Evolutionary conservation across 2,888 invertebrate genomes (phyloP), one percentile per base, ranked within the genome.

Genomic region (Pseudolycoriella hygida): DNA sequence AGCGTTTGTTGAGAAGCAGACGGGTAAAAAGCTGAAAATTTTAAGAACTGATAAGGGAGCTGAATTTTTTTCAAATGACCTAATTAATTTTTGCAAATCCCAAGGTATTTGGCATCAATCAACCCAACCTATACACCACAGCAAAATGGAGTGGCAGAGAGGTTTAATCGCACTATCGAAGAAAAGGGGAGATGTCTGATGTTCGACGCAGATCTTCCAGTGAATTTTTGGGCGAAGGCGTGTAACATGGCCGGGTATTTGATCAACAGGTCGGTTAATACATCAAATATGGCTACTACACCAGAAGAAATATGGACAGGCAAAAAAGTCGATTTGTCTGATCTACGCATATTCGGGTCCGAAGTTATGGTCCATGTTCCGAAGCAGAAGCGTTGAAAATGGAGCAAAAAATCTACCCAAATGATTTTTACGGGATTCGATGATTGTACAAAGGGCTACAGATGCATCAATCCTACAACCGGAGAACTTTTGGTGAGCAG

Each of bases 261-360:
- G n/a, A 42, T 42, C 3, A 48, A 50, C 34, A 19, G 44, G 6
- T 41, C 3, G 12, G 25, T 40, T 19, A 25, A 25, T n/a, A 31
- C 34, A 12, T 12, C 43, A 11, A 40, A 49, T 3, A 6, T 44
- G 11, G n/a, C n/a, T n/a, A 50, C 49, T 48, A 58, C 58, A 2
- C 58, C 62, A 1, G 53, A 54, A 44, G 60, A 63, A 48, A n/a
- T 54, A 4, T 63, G 61, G 60, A 49, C 53, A 32, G 54, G 57
- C 6, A 50, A 48, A 6, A 57, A 55, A 47, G 56, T 56, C 14
- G 50, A 59, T 46, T 25, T 66, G 1, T 47, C 47, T 34, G 51
- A 57, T 15, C 43, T 64, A 15, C 51, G 52, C 31, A 52, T 56
- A 19, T 66, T 67, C 56, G 64, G 64, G 5, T 52, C 52, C 14